Evolutionary conservation across 1,140 invertebrate genomes (phyloP).

Genomic region (Cecropterus lyciades): DNA sequence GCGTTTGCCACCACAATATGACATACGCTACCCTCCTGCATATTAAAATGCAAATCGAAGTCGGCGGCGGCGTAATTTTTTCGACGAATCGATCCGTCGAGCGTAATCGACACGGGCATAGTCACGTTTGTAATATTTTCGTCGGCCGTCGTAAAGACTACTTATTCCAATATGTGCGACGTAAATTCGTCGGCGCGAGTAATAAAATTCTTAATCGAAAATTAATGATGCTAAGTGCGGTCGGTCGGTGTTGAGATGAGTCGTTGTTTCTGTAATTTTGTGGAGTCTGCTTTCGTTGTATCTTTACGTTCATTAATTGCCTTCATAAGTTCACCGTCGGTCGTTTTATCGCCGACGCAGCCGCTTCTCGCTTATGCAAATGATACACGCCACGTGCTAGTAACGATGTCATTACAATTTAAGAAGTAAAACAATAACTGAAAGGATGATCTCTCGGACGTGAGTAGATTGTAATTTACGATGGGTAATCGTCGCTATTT

Average conservation of each 20-base stretch:
- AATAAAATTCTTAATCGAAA: conserved; percentile 73
- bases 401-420: conserved; percentile 76
- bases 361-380: conserved; percentile 72
- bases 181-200: conserved; percentile 49
- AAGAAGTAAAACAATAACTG: conserved; percentile 76
- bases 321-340: conserved; percentile 63
- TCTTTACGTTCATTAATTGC: conserved; percentile 77
- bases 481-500: no score
- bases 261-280: conserved; percentile 48
- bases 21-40: conserved; percentile 65
- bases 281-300: conserved; percentile 53
- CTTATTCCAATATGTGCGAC: conserved; percentile 68
- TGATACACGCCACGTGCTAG: conserved; percentile 63
- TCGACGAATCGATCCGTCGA: conserved; percentile 61
- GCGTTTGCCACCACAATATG: conserved; percentile 62
- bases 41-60: conserved; percentile 81
- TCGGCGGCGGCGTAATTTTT: conserved; percentile 58
- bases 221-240: conserved; percentile 53
- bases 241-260: conserved; percentile 38
- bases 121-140: conserved; percentile 74
- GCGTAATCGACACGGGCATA: conserved; percentile 61
- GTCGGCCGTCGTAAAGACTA: conserved; percentile 68
- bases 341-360: conserved; percentile 67
- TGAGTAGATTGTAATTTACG: neutral
- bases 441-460: conserved; percentile 43